A percentile compares a stretch with the other conserved stretches of the same genome.
These are phyloP conservation scores for Vulpes ferrilata DNA, from an alignment of 2,113 vertebrate genomes.

Conservation along the genomic window DNA sequence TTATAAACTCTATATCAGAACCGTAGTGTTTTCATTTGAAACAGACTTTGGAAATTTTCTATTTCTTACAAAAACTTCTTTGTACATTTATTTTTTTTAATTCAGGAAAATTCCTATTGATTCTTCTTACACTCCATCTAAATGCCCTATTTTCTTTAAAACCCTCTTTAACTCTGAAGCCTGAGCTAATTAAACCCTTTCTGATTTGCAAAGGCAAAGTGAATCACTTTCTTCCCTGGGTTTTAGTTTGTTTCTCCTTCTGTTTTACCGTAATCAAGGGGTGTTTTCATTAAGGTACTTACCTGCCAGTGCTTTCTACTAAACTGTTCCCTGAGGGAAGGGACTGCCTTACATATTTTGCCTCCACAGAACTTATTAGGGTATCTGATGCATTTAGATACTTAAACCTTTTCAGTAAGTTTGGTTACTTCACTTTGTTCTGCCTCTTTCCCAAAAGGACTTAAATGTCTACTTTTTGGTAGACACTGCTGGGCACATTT, in stretches of 20 bases:
- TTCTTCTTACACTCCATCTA: not conserved
- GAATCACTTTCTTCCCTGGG: not conserved
- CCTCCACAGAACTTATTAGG: not conserved
- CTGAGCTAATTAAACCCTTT: not conserved
- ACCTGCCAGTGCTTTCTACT: not conserved
- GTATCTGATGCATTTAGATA: not conserved
- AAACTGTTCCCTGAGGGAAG: not conserved
- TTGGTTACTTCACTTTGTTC: not conserved
- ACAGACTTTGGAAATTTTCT: not conserved
- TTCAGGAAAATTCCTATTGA: not conserved
- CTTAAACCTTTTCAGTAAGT: not conserved
- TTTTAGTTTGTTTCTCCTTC: not conserved
- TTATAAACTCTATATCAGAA: not conserved
- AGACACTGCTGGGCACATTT: not conserved
- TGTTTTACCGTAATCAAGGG: not conserved
- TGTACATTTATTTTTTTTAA: not conserved
- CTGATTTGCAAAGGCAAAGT: not conserved
- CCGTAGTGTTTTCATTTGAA: not conserved
- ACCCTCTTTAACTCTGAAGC: not conserved
- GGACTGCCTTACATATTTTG: not conserved
- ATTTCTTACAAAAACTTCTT: slow-evolving; percentile 12
- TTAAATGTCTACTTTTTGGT: not conserved
- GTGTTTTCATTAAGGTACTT: not conserved
- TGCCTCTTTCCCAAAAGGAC: not conserved
- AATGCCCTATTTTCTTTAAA: not conserved